phyloP scores from a whole-genome alignment of 2,113 vertebrate genomes.

The Verasper variegatus region DNA sequence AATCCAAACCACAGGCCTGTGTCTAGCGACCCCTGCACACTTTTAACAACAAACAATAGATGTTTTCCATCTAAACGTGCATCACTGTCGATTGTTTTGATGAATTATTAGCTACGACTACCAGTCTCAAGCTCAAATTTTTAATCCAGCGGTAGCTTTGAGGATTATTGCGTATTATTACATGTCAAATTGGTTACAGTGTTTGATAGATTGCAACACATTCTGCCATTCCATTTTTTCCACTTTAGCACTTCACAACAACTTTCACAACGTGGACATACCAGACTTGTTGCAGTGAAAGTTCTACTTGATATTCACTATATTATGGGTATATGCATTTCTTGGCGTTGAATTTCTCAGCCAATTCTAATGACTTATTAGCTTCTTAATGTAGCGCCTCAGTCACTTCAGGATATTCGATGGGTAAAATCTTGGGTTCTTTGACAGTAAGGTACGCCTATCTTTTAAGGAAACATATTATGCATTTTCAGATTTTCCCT shows the following conservation, averaged over 20 bases:
- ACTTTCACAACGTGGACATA: neutral
- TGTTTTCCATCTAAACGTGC: conserved; percentile 19
- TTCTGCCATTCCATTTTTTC: neutral
- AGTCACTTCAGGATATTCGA: no score
- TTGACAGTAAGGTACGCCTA: neutral
- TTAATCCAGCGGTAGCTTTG: conserved; percentile 25
- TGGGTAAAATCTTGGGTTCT: no score
- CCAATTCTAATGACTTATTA: no score
- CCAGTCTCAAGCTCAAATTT: neutral
- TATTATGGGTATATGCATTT: neutral
- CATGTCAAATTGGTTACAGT: conserved; percentile 1
- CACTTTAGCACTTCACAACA: no score
- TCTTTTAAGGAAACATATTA: neutral
- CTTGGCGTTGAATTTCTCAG: no score
- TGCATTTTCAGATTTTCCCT: neutral
- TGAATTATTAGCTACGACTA: conserved; percentile 1
- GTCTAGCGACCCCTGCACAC: neutral
- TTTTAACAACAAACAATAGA: neutral
- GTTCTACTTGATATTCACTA: neutral
- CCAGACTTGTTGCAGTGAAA: neutral
- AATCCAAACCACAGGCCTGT: neutral
- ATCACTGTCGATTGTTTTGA: neutral
- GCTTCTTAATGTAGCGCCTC: no score
- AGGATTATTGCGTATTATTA: conserved; percentile 44
- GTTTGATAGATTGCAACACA: neutral